These are phyloP conservation scores for Eremophila alpestris DNA, from an alignment of 2,797 vertebrate genomes.

Conservation along the genomic window DNA sequence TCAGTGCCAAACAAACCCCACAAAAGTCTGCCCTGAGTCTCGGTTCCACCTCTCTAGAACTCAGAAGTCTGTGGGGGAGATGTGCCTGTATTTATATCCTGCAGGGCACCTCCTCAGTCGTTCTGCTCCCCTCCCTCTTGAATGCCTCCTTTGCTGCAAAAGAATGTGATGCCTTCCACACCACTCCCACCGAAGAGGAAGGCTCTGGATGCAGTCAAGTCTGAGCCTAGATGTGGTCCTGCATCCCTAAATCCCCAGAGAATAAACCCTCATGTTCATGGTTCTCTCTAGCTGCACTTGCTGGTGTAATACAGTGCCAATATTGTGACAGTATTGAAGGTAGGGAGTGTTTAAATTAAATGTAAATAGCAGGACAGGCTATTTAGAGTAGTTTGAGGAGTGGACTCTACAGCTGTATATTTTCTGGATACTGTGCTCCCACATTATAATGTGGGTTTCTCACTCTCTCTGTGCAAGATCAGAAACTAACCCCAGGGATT, in stretches of 20 bases:
- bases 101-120: not conserved
- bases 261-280: not conserved
- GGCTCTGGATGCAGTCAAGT: not conserved
- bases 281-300: not conserved
- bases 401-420: not conserved
- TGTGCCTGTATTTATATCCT: not conserved
- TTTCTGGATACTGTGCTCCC: not conserved
- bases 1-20: not conserved
- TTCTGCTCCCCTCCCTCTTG: not conserved
- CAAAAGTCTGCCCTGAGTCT: not conserved
- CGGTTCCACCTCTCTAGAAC: not conserved
- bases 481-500: not conserved
- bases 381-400: not conserved
- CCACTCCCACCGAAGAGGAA: not conserved
- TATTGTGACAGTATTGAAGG: not conserved
- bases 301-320: not conserved
- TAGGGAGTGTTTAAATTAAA: not conserved
- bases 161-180: not conserved
- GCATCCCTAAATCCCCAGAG: not conserved
- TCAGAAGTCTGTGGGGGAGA: not conserved
- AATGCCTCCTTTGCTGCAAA: not conserved
- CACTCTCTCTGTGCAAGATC: not conserved
- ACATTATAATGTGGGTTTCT: not conserved
- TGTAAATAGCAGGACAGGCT: not conserved
- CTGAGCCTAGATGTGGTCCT: not conserved